Evolutionary conservation across 2,888 invertebrate genomes (phyloP).

Genomic region (Torymus tubicola): DNA sequence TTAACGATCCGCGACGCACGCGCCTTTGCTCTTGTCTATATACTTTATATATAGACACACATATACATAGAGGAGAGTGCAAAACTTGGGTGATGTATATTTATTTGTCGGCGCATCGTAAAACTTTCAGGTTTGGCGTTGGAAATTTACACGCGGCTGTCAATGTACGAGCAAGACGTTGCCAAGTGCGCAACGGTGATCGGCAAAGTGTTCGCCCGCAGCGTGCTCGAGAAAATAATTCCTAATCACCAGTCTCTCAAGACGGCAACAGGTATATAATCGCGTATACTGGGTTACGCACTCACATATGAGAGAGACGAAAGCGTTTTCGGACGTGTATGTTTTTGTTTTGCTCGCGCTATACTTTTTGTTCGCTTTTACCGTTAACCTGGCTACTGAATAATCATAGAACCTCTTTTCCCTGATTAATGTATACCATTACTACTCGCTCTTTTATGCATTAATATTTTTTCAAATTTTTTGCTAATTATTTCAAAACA

Average conservation of each 20-base stretch:
- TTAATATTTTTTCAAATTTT: too few relatives aligned
- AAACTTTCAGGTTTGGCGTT: constrained; percentile 63
- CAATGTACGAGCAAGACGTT: constrained; percentile 80
- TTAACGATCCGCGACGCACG: constrained; percentile 29
- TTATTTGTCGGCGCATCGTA: neutral
- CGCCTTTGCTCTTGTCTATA: neutral
- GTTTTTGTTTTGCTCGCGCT: neutral
- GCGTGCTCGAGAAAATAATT: constrained; percentile 78
- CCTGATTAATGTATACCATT: too few relatives aligned
- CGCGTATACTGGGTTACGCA: neutral
- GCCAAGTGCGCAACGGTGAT: constrained; percentile 81
- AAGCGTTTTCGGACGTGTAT: neutral
- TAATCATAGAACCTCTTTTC: constrained; percentile 2
- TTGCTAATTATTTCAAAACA: too few relatives aligned
- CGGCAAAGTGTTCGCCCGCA: constrained; percentile 79
- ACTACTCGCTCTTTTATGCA: too few relatives aligned
- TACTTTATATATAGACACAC: neutral
- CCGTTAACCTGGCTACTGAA: neutral
- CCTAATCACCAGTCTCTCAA: constrained; percentile 77
- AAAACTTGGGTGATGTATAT: neutral
- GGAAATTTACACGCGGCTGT: constrained; percentile 73
- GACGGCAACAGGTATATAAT: constrained; percentile 58
- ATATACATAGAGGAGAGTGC: neutral
- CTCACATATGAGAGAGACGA: neutral
- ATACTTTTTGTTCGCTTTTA: too few relatives aligned